Evolutionary conservation across 1,140 invertebrate genomes (phyloP), one percentile per base, ranked within the genome.

Genomic region (Drosophila subobscura): DNA sequence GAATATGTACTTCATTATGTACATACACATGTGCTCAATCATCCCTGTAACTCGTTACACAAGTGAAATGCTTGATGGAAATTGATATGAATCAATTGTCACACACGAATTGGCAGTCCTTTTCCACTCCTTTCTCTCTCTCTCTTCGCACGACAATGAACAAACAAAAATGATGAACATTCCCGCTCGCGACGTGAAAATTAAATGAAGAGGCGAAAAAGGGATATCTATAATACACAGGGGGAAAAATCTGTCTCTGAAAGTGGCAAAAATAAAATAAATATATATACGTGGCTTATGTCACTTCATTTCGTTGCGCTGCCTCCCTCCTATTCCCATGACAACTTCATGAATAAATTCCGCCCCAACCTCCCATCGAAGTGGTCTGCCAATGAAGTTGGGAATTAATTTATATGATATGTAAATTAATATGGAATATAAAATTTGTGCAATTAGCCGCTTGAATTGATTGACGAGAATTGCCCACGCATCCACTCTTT

Each of bases 61-160:
- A 77, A 73, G 85, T 78, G 78, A 68, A 86, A 71, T 54, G 73
- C 50, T 75, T 81, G 77, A 65, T 76, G 83, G 81, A 81, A 81
- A 86, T 86, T 86, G 81, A 86, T 86, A 86, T 86, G 86, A 86
- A 86, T 86, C 81, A 86, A 81, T 86, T 85, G 68, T 70, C 55
- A 50, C 54, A 50, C 54, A 51, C 60, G 59, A 52, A 42, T 51
- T 37, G 33, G 25, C 7, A 33, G 29, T 33, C 5, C 6, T 1
- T 10, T 33, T 3, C 2, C 29, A 0, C 33, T 1, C 33, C 10
- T 3, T 8, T 10, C 33, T 37, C 33, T 6, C 0, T 6, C 27
- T 6, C 27, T 4, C 10, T 29, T 42, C 40, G 10, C 57, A 14
- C 67, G 46, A 58, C 50, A 61, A 53, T 33, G 33, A 56, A 41